Conservation (phyloP, 2,888 invertebrate species). For the Shargacucullia verbasci region DNA sequence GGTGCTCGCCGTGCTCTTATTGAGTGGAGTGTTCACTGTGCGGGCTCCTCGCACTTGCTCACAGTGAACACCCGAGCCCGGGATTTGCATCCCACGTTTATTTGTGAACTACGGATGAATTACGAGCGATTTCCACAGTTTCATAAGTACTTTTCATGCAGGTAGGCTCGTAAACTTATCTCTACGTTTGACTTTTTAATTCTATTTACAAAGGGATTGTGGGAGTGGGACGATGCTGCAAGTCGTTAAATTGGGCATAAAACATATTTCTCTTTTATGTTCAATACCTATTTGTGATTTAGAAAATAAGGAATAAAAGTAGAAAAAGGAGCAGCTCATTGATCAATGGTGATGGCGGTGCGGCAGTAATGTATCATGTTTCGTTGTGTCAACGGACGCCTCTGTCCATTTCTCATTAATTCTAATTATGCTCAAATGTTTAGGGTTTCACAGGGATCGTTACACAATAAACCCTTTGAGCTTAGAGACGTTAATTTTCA, state of each 20-base stretch:
- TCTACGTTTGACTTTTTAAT: conserved; percentile 54
- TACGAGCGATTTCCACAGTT: conserved; percentile 73
- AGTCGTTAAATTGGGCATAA: conserved; percentile 18
- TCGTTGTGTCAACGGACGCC: conserved; percentile 76
- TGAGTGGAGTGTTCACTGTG: conserved; percentile 59
- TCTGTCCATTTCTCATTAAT: conserved; percentile 80
- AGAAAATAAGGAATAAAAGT: conserved; percentile 20
- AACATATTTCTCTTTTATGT: conserved; percentile 22
- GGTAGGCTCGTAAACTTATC: conserved; percentile 61
- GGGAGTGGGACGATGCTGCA: conserved; percentile 3
- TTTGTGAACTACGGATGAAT: conserved; percentile 71
- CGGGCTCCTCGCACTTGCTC: conserved; percentile 27
- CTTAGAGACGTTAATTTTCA: conserved; percentile 62
- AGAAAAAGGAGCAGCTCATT: conserved; percentile 32
- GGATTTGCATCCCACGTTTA: conserved; percentile 73
- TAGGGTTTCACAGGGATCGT: conserved; percentile 69
- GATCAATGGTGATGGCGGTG: conserved; percentile 51
- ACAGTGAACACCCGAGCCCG: conserved; percentile 51
- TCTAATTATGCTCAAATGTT: conserved; percentile 78
- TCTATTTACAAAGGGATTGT: conserved; percentile 50
- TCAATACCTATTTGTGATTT: conserved; percentile 9
- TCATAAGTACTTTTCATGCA: conserved; percentile 67
- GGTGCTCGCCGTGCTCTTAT: conserved; percentile 69
- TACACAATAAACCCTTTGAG: conserved; percentile 65
- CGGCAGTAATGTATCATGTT: conserved; percentile 69